Percentiles rank a stretch among this genome's conserved stretches.
phyloP scores from a whole-genome alignment of 2,888 invertebrate genomes.

The Octodonta nipae region DNA sequence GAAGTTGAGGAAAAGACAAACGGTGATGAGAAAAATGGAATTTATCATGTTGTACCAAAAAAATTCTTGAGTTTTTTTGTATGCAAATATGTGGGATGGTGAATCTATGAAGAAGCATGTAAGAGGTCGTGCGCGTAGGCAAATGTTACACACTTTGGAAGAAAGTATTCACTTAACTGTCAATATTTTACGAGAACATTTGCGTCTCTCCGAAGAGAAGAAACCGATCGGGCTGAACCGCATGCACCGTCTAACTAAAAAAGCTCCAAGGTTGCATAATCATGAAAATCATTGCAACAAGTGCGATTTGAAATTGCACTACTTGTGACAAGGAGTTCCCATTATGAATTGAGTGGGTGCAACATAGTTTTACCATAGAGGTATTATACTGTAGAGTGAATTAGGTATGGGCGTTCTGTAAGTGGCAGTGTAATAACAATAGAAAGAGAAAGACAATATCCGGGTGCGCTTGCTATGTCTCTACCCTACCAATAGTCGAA shows the following conservation, averaged over 20 bases:
- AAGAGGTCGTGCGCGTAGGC: slow-evolving; percentile 58
- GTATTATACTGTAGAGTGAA: too few species aligned
- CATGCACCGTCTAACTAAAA: slow-evolving; percentile 61
- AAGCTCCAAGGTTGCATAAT: slow-evolving; percentile 39
- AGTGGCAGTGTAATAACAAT: too few species aligned
- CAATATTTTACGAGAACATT: slow-evolving; percentile 67
- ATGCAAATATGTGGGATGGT: slow-evolving; percentile 70
- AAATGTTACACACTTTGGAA: slow-evolving; percentile 64
- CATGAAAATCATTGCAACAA: slow-evolving; percentile 60
- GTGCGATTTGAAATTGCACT: slow-evolving; percentile 72
- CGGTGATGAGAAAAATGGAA: slow-evolving; percentile 36
- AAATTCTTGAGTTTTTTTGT: slow-evolving; percentile 66
- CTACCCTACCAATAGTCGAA: too few species aligned
- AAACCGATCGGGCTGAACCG: slow-evolving; percentile 50
- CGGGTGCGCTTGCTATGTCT: too few species aligned
- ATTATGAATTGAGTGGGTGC: slow-evolving; percentile 71
- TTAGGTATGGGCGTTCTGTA: too few species aligned
- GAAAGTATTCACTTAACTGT: slow-evolving; percentile 63
- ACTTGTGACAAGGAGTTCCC: slow-evolving; percentile 74
- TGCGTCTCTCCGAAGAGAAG: slow-evolving; percentile 60
- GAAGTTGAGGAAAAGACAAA: slow-evolving; percentile 18
- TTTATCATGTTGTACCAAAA: slow-evolving; percentile 51
- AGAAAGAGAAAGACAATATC: too few species aligned
- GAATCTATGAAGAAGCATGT: slow-evolving; percentile 67
- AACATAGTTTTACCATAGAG: too few species aligned